These are phyloP conservation scores for Delphinus delphis DNA, from an alignment of 2,113 vertebrate genomes.

Conservation along the genomic window DNA sequence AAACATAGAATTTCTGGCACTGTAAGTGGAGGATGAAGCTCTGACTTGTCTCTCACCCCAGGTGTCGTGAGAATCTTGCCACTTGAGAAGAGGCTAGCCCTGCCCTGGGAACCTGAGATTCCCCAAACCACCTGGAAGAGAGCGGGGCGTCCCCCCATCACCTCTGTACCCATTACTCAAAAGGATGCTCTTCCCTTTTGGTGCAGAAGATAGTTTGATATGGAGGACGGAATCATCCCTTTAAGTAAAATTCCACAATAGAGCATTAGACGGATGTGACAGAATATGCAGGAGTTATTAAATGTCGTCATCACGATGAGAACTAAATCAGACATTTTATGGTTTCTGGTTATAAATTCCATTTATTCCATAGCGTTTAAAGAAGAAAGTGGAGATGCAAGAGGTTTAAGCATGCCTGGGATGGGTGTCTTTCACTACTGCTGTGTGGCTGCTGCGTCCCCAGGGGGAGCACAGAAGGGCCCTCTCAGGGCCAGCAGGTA, in stretches of 20 bases:
- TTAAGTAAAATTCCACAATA: conserved; percentile 80
- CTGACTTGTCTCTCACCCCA: not conserved
- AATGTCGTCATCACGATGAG: conserved; percentile 82
- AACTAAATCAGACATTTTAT: conserved; percentile 84
- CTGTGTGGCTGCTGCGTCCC: not conserved
- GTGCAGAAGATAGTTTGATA: conserved; percentile 69
- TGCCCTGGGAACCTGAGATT: not conserved
- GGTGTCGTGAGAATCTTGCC: fast-evolving
- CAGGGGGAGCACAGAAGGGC: not conserved
- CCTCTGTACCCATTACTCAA: not conserved
- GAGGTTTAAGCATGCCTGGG: conserved; percentile 73
- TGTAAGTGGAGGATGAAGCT: too few species aligned
- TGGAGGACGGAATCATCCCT: conserved; percentile 61
- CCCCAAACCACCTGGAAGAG: not conserved
- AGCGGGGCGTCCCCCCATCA: not conserved
- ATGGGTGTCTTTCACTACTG: conserved; percentile 67
- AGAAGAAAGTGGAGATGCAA: conserved; percentile 77
- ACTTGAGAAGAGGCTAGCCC: not conserved
- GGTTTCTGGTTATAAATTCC: conserved; percentile 83
- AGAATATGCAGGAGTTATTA: conserved; percentile 82
- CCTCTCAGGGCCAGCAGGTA: not conserved
- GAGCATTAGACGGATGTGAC: conserved; percentile 77
- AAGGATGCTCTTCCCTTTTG: not conserved
- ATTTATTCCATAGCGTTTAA: conserved; percentile 80
- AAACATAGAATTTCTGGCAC: not conserved